Percentiles rank a stretch among this genome's conserved stretches.
Conservation (phyloP, 1,140 invertebrate species). For the Helicoverpa armigera region DNA sequence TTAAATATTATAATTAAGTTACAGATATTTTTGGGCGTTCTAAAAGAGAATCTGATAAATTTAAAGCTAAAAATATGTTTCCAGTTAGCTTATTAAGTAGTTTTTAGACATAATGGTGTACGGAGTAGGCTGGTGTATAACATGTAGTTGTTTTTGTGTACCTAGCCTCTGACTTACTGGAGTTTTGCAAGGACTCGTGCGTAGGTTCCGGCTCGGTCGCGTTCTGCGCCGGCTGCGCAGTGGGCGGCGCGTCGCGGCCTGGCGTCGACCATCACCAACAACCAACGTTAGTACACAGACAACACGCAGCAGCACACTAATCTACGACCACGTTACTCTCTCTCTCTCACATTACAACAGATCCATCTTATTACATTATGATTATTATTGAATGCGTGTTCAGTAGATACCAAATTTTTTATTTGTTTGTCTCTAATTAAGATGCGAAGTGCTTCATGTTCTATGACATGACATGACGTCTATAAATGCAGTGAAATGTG, state of each 20-base stretch:
- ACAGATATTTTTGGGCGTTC: too few relatives aligned
- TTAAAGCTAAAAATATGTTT: neutral
- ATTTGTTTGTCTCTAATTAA: neutral
- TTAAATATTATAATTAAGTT: too few relatives aligned
- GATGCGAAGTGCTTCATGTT: too few relatives aligned
- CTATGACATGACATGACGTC: too few relatives aligned
- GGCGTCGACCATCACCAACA: slow-evolving; percentile 63
- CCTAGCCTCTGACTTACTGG: slow-evolving; percentile 61
- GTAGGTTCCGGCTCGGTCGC: slow-evolving; percentile 61
- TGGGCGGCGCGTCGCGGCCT: slow-evolving; percentile 56
- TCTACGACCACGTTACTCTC: slow-evolving; percentile 12
- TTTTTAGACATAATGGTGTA: neutral
- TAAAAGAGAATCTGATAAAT: too few relatives aligned
- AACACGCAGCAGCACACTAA: slow-evolving; percentile 45
- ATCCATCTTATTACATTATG: neutral
- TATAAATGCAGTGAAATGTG: too few relatives aligned
- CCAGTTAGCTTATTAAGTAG: neutral
- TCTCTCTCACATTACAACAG: neutral
- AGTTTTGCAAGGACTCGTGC: slow-evolving; percentile 58
- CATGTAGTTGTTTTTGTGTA: neutral
- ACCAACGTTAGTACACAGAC: slow-evolving; percentile 72
- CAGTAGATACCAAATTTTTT: too few relatives aligned
- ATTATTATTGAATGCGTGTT: too few relatives aligned
- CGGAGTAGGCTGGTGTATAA: neutral
- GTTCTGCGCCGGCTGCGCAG: slow-evolving; percentile 65